Percentiles rank a stretch among this genome's conserved stretches.
phyloP scores from a whole-genome alignment of 2,113 vertebrate genomes.

The Choloepus hoffmanni region DNA sequence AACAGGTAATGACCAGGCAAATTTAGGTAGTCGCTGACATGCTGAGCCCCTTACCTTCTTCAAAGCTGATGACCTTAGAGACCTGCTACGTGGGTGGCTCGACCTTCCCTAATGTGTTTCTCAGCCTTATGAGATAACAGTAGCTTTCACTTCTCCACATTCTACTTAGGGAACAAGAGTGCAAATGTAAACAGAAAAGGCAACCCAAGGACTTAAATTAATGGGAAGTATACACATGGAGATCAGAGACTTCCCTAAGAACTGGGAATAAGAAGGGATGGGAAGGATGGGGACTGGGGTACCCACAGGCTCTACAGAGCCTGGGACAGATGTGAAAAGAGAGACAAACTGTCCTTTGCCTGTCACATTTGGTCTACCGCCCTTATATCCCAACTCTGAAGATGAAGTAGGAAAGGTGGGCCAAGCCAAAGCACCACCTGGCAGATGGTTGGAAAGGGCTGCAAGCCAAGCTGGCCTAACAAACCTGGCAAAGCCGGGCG shows the following conservation, averaged over 20 bases:
- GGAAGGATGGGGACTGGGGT: neutral
- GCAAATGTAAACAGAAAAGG: neutral
- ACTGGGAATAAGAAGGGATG: neutral
- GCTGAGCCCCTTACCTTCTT: neutral
- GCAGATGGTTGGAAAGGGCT: neutral
- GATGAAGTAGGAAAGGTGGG: neutral
- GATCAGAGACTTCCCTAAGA: neutral
- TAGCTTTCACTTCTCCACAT: accelerated
- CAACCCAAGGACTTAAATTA: neutral
- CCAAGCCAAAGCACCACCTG: neutral
- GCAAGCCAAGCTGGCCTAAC: neutral
- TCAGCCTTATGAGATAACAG: neutral
- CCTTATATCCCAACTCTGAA: neutral
- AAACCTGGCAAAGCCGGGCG: neutral
- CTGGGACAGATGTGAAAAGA: accelerated
- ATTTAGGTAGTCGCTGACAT: accelerated
- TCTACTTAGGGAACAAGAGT: neutral
- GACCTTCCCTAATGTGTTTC: accelerated
- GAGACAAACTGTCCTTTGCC: neutral
- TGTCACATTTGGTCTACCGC: accelerated
- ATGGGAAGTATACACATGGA: neutral
- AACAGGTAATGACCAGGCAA: neutral
- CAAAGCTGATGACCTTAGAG: neutral
- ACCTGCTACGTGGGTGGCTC: neutral
- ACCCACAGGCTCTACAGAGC: no score